Percentiles rank a stretch among this genome's conserved stretches.
Evolutionary conservation across 2,888 invertebrate species (phyloP).

Genomic region (Phragmatobia fuliginosa): DNA sequence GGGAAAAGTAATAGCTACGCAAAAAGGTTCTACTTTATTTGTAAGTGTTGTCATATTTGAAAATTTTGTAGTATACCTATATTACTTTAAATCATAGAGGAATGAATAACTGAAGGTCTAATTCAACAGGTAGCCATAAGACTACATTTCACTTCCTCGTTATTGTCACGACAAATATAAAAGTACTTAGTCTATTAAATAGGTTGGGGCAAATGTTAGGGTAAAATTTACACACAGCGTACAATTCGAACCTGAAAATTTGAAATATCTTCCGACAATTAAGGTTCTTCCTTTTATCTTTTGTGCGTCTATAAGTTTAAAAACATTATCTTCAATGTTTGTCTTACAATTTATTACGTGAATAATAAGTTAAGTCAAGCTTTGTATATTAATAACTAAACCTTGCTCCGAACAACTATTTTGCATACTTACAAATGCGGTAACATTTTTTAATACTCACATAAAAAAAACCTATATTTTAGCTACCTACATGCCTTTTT

Average conservation of each 20-base stretch:
- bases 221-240: background rate
- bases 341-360: background rate
- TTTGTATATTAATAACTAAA: background rate
- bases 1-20: background rate
- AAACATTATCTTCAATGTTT: background rate
- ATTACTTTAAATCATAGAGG: background rate
- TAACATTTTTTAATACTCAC: no score
- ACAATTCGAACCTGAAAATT: background rate
- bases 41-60: background rate
- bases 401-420: background rate
- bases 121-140: background rate
- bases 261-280: background rate
- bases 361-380: background rate
- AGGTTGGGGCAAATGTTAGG: constrained; percentile 13
- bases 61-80: background rate
- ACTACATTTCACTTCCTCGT: background rate
- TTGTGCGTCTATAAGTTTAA: background rate
- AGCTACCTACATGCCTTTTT: background rate
- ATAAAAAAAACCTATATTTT: no score
- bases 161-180: background rate
- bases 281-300: background rate
- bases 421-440: background rate
- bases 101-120: background rate
- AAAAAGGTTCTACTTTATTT: background rate
- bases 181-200: background rate